A percentile compares a stretch with the other conserved stretches of the same genome.
phyloP scores from a whole-genome alignment of 2,113 vertebrate genomes.

The Protobothrops flavoviridis region DNA sequence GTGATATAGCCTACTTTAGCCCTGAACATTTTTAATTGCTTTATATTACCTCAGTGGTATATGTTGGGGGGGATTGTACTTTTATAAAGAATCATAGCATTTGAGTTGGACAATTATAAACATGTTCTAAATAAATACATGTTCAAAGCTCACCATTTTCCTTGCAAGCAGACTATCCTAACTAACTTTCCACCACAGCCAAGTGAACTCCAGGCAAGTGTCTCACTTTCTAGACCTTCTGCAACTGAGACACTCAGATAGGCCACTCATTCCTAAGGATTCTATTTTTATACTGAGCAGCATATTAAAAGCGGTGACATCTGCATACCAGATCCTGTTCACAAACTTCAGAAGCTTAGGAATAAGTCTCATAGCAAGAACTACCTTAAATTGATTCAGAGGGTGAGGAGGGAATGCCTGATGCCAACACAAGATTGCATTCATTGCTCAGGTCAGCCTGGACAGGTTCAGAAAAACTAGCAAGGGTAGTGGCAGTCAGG shows the following conservation, averaged over 20 bases:
- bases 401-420: neutral
- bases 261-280: neutral
- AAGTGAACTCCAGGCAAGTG: neutral
- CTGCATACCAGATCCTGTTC: slow-evolving; percentile 59
- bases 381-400: slow-evolving; percentile 34
- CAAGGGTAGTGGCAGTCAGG: neutral
- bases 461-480: neutral
- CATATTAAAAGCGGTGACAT: slow-evolving; percentile 65
- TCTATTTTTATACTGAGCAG: slow-evolving; percentile 61
- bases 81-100: neutral
- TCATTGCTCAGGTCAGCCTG: neutral
- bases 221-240: neutral
- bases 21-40: neutral
- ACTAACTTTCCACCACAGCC: neutral
- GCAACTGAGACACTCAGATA: slow-evolving; percentile 3
- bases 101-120: neutral
- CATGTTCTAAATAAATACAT: neutral
- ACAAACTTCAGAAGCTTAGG: slow-evolving; percentile 55
- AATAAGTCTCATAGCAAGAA: slow-evolving; percentile 41
- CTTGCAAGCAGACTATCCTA: neutral
- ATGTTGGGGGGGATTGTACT: neutral
- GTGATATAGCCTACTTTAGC: neutral
- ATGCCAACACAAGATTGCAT: neutral
- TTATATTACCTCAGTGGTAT: neutral
- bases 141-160: neutral